Base-by-base conservation (phyloP, 1,140 invertebrate species). In the Drosophila kohkoa region DNA sequence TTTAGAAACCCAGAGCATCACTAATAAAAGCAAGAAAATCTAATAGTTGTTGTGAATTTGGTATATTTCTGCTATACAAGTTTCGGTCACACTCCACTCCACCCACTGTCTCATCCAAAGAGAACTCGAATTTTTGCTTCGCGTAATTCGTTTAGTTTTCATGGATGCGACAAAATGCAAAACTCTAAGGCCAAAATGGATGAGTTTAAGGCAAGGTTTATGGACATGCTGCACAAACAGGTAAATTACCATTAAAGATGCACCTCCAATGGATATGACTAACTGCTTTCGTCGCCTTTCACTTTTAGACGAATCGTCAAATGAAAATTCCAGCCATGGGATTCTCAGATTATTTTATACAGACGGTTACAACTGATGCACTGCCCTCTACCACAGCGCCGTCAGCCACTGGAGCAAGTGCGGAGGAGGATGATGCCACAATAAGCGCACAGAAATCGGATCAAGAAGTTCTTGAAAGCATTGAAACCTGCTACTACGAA, bases 401-500 rank as follows among this genome's bases (percentile, higher is more conserved):
- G 15, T 7, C 35, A 10, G n/a, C 35, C 7, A 1, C 59, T 16
- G 20, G 52, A 13, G 35, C 43, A 5, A 28, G 13, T 30, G 15
- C 25, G 10, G 28, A 15, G 20, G 46, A 20, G 3, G 70, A 79
- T n/a, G 68, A 82, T 54, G 54, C 51, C 13, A 35, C 70, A 51
- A 10, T 35, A 4, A 79, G 54, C 52, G 64, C 64, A 70, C 93
- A 94, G 77, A 92, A 95, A 90, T 93, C 95, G n/a, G 96, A 97
- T 90, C 95, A 96, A 87, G 95, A 96, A 85, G 95, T 96, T 49
- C 92, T 97, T 16, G 95, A 96, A 67, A 94, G 94, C 11, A 96
- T 96, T 51, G 95, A 96, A 82, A 90, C 93, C 28, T 93, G 94
- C 78, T 97, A 96, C 92, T 96, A 95, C 81, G 93, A 94, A 49